Conservation (phyloP, 2,113 vertebrate genomes). For the Verasper variegatus region DNA sequence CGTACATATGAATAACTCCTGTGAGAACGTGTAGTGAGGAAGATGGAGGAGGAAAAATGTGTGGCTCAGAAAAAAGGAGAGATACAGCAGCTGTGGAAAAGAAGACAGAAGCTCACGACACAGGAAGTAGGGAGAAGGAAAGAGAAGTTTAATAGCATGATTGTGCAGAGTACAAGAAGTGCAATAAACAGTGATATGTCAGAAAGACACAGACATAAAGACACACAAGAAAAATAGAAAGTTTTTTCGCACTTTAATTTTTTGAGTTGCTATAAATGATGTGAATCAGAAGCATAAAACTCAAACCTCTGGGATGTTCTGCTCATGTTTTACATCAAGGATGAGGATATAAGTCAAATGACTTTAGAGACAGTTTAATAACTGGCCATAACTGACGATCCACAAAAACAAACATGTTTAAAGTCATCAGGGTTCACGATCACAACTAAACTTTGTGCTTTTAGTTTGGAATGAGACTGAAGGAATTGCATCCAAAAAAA, state of each 20-base stretch:
- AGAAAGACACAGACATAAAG: constrained; percentile 43
- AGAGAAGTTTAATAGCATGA: constrained; percentile 88
- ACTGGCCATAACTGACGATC: constrained; percentile 44
- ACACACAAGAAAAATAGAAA: constrained; percentile 36
- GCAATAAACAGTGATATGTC: constrained; percentile 72
- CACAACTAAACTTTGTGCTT: constrained; percentile 42
- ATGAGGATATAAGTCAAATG: constrained; percentile 29
- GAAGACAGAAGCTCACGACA: constrained; percentile 32
- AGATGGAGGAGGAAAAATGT: constrained; percentile 22
- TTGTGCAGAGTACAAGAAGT: constrained; percentile 83
- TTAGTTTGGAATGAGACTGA: constrained; percentile 78
- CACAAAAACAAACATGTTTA: constrained; percentile 37
- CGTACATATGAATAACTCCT: not conserved
- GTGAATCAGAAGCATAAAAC: constrained; percentile 5
- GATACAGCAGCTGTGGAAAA: constrained; percentile 28
- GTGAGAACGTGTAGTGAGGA: constrained; percentile 23
- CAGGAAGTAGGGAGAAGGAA: constrained; percentile 69
- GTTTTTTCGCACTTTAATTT: constrained; percentile 12
- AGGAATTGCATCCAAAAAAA: constrained; percentile 56
- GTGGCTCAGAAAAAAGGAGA: constrained; percentile 4
- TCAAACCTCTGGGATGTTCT: constrained; percentile 23
- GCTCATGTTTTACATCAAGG: constrained; percentile 30
- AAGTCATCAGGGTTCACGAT: constrained; percentile 37
- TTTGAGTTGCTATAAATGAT: constrained; percentile 18
- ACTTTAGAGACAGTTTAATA: constrained; percentile 32